Percentiles rank a stretch among this genome's conserved stretches.
phyloP scores from a whole-genome alignment of 23 tunicate species.

The Oikopleura vanhoeffeni region DNA sequence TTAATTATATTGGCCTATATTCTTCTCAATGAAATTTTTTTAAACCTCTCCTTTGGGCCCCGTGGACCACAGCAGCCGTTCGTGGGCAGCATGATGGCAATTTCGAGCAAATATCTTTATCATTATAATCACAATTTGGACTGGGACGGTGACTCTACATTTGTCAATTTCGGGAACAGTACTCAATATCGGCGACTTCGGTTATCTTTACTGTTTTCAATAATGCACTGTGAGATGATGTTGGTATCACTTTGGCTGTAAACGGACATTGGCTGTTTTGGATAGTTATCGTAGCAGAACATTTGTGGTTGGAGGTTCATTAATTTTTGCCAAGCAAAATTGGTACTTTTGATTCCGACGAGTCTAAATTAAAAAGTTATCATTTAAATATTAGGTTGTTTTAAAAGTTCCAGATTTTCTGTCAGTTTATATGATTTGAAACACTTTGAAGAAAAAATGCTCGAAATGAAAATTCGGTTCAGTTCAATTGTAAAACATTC shows the following conservation, averaged over 20 bases:
- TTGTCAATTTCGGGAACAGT: background rate
- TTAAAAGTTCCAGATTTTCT: too few species aligned
- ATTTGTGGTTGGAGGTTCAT: background rate
- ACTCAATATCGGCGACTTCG: background rate
- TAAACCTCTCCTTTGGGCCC: background rate
- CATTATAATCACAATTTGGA: background rate
- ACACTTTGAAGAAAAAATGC: too few species aligned
- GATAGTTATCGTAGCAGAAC: background rate
- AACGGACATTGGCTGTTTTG: background rate
- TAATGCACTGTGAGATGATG: background rate
- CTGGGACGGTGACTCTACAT: background rate
- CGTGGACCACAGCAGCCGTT: constrained; percentile 13
- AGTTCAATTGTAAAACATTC: too few species aligned
- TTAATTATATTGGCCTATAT: too few species aligned
- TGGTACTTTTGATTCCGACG: too few species aligned
- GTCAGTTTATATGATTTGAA: too few species aligned
- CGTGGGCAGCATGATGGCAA: background rate
- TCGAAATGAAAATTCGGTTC: too few species aligned
- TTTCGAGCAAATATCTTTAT: background rate
- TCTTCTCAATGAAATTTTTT: too few species aligned
- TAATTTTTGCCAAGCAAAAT: too few species aligned
- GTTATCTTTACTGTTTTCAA: background rate
- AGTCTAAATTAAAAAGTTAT: too few species aligned
- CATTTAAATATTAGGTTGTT: too few species aligned
- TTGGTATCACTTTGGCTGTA: background rate